Percentiles rank a stretch among this genome's conserved stretches.
Conservation (phyloP, 2,797 vertebrate species). For the Monodelphis domestica region DNA sequence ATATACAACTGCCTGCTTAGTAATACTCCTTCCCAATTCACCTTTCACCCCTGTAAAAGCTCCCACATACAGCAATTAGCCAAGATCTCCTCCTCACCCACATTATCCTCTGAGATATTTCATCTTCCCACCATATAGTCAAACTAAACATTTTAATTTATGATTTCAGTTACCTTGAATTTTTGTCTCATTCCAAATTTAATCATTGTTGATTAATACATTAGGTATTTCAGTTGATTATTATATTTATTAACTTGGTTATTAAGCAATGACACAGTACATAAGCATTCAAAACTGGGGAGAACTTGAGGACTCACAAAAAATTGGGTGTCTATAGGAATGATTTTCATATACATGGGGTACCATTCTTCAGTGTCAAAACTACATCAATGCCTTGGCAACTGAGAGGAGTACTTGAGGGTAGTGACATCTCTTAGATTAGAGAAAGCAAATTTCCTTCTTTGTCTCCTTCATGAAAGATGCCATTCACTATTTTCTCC, state of each 20-base stretch:
- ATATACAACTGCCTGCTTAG: not conserved
- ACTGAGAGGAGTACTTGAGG: not conserved
- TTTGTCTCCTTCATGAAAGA: not conserved
- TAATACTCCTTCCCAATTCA: not conserved
- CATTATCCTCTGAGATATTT: not conserved
- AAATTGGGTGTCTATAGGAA: not conserved
- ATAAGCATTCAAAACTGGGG: not conserved
- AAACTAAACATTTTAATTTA: not conserved
- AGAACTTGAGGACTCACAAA: not conserved
- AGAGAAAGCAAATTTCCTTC: not conserved
- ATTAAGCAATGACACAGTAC: not conserved
- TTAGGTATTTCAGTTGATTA: not conserved
- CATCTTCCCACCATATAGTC: not conserved
- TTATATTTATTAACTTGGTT: not conserved
- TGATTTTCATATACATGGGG: not conserved
- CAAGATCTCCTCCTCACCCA: not conserved
- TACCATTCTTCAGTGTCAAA: not conserved
- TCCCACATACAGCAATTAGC: not conserved
- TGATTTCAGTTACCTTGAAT: not conserved
- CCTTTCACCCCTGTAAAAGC: not conserved
- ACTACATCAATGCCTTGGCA: not conserved
- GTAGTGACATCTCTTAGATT: not conserved
- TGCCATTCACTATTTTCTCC: too few relatives aligned
- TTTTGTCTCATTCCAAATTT: not conserved
- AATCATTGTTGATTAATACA: not conserved